A percentile compares a stretch with the other conserved stretches of the same genome.
Conservation (phyloP, 2,888 invertebrate species). For the Platycheirus albimanus region DNA sequence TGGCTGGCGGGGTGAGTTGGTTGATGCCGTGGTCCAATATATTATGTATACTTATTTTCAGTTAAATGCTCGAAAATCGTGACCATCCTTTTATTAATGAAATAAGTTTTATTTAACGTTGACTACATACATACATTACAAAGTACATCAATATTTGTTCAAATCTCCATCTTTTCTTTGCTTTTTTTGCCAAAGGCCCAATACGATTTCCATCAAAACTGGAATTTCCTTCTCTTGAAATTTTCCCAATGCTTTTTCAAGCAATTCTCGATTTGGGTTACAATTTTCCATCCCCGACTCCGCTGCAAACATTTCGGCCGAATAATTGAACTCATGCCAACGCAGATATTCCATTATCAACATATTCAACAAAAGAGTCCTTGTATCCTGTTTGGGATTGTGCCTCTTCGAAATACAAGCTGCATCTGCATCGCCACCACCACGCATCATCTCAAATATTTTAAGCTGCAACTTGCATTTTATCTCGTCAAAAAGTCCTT, state of each 20-base stretch:
- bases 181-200: constrained; percentile 65
- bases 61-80: too few species aligned
- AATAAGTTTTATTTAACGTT: too few species aligned
- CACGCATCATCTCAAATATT: constrained; percentile 78
- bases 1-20: too few species aligned
- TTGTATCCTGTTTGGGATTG: constrained; percentile 57
- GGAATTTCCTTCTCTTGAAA: constrained; percentile 77
- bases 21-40: too few species aligned
- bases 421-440: constrained; percentile 13
- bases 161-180: not conserved
- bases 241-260: constrained; percentile 76
- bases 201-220: constrained; percentile 78
- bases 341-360: constrained; percentile 80
- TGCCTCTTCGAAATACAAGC: not conserved
- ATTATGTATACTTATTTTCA: too few species aligned
- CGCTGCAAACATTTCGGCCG: constrained; percentile 79
- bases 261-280: constrained; percentile 75
- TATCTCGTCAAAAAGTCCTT: constrained; percentile 77
- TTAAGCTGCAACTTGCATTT: constrained; percentile 78
- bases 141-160: too few species aligned
- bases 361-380: constrained; percentile 78
- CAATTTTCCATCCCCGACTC: constrained; percentile 77
- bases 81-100: too few species aligned
- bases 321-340: constrained; percentile 81
- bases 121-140: not conserved